These are phyloP conservation scores for Epicauta chinensis DNA, from an alignment of 1,140 invertebrate species.

Conservation along the genomic window DNA sequence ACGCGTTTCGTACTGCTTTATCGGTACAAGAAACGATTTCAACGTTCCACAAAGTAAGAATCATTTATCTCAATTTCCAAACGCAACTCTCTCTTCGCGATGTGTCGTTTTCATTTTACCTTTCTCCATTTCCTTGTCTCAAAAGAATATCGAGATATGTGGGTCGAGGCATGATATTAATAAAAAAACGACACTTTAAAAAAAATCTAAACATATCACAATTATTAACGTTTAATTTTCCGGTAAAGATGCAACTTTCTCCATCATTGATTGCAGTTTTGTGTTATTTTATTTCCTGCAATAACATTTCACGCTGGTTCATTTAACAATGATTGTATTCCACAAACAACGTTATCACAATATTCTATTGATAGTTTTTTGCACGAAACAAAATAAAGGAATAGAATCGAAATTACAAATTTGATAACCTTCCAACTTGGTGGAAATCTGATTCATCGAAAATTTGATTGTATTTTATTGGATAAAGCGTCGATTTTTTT, in stretches of 20 bases:
- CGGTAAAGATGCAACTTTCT: not conserved
- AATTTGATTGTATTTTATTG: conserved; percentile 10
- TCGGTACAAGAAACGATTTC: conserved; percentile 6
- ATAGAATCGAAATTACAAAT: conserved; percentile 7
- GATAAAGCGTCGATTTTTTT: conserved; percentile 10
- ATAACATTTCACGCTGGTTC: conserved; percentile 8
- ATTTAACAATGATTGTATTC: not conserved
- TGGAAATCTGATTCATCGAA: conserved; percentile 11
- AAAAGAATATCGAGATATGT: not conserved
- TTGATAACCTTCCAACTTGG: conserved; percentile 8
- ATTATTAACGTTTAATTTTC: too few relatives aligned
- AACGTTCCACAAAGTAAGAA: not conserved
- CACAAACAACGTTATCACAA: conserved; percentile 7
- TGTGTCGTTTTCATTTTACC: conserved; percentile 20
- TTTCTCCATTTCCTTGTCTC: conserved; percentile 5
- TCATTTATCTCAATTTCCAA: conserved; percentile 16
- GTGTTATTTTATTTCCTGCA: conserved; percentile 6
- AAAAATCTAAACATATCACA: not conserved
- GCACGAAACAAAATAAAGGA: too few relatives aligned
- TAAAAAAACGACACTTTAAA: not conserved
- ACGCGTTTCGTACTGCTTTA: conserved; percentile 2
- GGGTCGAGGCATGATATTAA: conserved; percentile 5
- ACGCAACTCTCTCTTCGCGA: conserved; percentile 10
- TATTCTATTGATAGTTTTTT: too few relatives aligned
- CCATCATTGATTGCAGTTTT: not conserved